Evolutionary conservation across 2,888 invertebrate species (phyloP), one percentile per base, ranked within the genome.

Genomic region (Melieria picta): DNA sequence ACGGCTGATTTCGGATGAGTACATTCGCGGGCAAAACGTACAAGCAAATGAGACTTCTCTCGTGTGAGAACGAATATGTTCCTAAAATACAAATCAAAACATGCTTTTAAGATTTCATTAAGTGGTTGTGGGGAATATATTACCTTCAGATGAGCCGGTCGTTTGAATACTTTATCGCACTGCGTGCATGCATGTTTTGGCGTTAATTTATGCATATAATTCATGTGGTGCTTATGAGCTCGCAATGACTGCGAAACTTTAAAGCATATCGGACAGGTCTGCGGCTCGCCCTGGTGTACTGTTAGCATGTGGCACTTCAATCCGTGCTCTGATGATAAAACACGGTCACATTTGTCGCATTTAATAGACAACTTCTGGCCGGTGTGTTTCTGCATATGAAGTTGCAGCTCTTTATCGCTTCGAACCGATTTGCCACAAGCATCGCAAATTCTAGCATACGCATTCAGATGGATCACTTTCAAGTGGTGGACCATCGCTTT

Each of bases 11-110:
- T 83, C 82, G 10, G 84, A 83, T 65, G 83, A 82, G 70, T 84
- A 85, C 10, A 84, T 84, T 74, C 82, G 81, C 4, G 83, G 81
- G 58, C 84, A 84, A 75, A 83, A 83, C 43, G 80, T 80, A 63
- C 84, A 84, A n/a, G 81, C 81, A 65, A 84, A 84, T 46, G 84
- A 71, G 16, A 81, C 82, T 65, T 83, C 84, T 3, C 80, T 79
- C 1, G 84, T 85, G 43, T 85, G 84, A 4, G 83, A 83, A 58
- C 85, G 81, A 81, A 84, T 81, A 72, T 86, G 86, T 67, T 86
- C 86, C 84, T 86, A 57, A 48, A 78, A 75, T 42, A 30, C 7
- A 48, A 69, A n/a, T 79, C 80, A 0, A 77, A 83, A 7, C 0
- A 56, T 6, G 50, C 10, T 47, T 30, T 30, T 7, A 57, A 13